Percentiles rank a stretch among this genome's conserved stretches.
phyloP scores from a whole-genome alignment of 2,113 vertebrate genomes.

The Stigmatopora argus region DNA sequence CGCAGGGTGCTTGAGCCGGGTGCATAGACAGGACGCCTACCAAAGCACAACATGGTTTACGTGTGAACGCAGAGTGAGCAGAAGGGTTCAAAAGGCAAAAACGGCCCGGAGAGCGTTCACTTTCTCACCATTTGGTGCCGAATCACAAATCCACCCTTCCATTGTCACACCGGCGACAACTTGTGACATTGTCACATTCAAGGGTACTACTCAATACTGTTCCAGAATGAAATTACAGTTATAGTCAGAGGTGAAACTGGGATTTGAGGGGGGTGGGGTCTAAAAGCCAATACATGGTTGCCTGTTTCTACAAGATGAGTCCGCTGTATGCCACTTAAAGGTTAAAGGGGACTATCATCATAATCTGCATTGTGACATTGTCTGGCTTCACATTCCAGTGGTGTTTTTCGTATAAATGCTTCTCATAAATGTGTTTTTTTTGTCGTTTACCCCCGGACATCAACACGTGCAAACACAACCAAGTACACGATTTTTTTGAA shows the following conservation, averaged over 20 bases:
- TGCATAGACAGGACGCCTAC: slow-evolving; percentile 36
- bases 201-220: slow-evolving; percentile 45
- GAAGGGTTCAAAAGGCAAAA: slow-evolving; percentile 65
- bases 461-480: slow-evolving; percentile 67
- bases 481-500: slow-evolving; percentile 56
- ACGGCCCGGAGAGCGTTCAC: slow-evolving; percentile 52
- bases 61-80: slow-evolving; percentile 21
- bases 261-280: neutral
- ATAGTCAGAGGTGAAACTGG: slow-evolving; percentile 8
- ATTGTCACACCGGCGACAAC: slow-evolving; percentile 37
- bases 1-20: slow-evolving; percentile 47
- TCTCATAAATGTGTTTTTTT: slow-evolving; percentile 68
- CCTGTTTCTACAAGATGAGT: slow-evolving; percentile 35
- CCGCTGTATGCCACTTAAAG: slow-evolving; percentile 56
- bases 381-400: slow-evolving; percentile 80
- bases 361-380: slow-evolving; percentile 66
- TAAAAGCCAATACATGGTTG: slow-evolving; percentile 45
- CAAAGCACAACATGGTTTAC: slow-evolving; percentile 53
- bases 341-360: slow-evolving; percentile 65
- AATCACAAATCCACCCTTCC: slow-evolving; percentile 50
- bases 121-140: slow-evolving; percentile 43
- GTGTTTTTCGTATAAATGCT: slow-evolving; percentile 73
- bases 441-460: slow-evolving; percentile 54
- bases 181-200: slow-evolving; percentile 53
- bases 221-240: slow-evolving; percentile 43